A percentile compares a stretch with the other conserved stretches of the same genome.
Conservation (phyloP, 2,113 vertebrate species). For the Ptilonorhynchus violaceus region DNA sequence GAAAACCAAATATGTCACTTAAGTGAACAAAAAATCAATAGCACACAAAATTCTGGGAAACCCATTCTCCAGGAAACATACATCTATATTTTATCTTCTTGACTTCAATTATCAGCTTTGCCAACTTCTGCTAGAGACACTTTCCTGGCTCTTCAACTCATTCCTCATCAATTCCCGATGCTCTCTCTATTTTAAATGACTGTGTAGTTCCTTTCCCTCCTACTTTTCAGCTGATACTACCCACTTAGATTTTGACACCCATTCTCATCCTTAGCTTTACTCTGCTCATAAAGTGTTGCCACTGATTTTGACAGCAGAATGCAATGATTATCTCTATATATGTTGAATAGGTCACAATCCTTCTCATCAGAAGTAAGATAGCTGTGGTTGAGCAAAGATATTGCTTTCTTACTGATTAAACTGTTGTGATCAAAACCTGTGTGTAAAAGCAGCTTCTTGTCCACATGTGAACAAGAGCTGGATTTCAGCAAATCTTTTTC, state of each 20-base stretch:
- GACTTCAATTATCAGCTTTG: slow-evolving; percentile 28
- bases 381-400: background rate
- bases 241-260: background rate
- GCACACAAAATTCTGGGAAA: slow-evolving; percentile 61
- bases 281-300: background rate
- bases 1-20: slow-evolving; percentile 24
- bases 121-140: slow-evolving; percentile 5
- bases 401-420: background rate
- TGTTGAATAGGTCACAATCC: background rate
- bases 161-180: slow-evolving; percentile 12
- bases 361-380: background rate
- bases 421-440: background rate
- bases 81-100: slow-evolving; percentile 42
- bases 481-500: background rate
- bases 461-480: background rate
- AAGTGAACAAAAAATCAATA: slow-evolving; percentile 33
- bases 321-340: background rate
- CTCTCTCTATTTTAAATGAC: background rate
- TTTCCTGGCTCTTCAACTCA: slow-evolving; percentile 38
- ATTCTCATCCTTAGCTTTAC: background rate
- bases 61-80: slow-evolving; percentile 37
- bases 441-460: background rate
- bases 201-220: background rate
- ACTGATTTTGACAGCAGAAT: background rate
- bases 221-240: background rate